Evolutionary conservation across 2,888 invertebrate genomes (phyloP), one percentile per base, ranked within the genome.

Genomic region (Phortica okadai): DNA sequence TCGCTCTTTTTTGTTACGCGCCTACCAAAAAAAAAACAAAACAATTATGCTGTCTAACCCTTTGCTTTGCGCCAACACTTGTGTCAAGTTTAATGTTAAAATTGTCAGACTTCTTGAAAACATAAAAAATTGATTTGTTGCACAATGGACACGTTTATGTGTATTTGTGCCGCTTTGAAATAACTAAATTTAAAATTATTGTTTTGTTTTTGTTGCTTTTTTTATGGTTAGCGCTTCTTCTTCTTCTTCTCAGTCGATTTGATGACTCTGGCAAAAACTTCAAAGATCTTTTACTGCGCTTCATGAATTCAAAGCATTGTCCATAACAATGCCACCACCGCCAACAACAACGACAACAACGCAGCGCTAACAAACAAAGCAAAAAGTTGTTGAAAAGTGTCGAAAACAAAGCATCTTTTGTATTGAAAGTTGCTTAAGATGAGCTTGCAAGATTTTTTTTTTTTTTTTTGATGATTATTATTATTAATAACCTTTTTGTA

Each of bases 71-170:
- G 33, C 33, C 33, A 33, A 21, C 21, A 21, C 21, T 33, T 33
- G 33, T 33, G 33, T 33, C 33, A 33, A 33, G 33, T 33, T 33
- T 33, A 33, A 33, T 33, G 33, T 33, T 33, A 33, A 33, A 33
- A 33, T 33, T 33, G 33, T 33, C 33, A 33, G 33, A 4, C 33
- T 33, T 33, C 4, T 33, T 33, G 33, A 4, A 33, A 2, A 33
- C 33, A 33, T 33, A 33, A 33, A 33, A 80, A 82, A 82, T 83
- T 79, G 82, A 82, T 83, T 82, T 82, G 81, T 80, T 83, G 77
- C 83, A 83, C 80, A 82, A 81, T 75, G 77, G 33, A 25, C 54
- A 11, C 50, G 10, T 33, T 33, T 33, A 33, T 33, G 33, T 33
- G 33, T 33, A 33, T 33, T 33, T 33, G 33, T 33, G 33, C 33